Percentiles rank a stretch among this genome's conserved stretches.
These are phyloP conservation scores for Remorina albescens DNA, from an alignment of 2,797 vertebrate species.

Conservation along the genomic window DNA sequence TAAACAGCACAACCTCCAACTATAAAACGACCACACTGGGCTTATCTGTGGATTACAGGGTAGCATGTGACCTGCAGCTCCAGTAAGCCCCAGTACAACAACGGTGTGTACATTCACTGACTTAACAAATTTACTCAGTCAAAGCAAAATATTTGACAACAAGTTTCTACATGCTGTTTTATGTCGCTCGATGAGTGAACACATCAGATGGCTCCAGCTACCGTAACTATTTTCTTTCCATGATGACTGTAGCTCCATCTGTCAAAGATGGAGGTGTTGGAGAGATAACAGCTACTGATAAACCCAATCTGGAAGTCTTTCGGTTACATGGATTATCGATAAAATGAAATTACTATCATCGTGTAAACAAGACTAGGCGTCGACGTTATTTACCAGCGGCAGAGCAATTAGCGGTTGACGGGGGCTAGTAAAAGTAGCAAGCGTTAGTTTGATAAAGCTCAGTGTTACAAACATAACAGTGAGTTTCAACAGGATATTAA, in stretches of 20 bases:
- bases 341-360: neutral
- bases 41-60: constrained; percentile 78
- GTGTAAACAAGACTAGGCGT: too few relatives aligned
- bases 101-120: neutral
- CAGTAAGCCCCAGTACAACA: constrained; percentile 40
- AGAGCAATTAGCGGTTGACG: neutral
- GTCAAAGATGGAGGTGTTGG: constrained; percentile 20
- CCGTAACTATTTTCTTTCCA: neutral
- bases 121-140: neutral
- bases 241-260: constrained; percentile 15
- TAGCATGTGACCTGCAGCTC: constrained; percentile 74
- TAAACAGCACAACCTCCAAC: constrained; percentile 13
- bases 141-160: neutral
- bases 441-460: neutral
- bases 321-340: neutral
- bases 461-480: fast-evolving
- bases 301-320: neutral
- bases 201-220: neutral
- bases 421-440: constrained; percentile 11
- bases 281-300: neutral
- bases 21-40: constrained; percentile 58
- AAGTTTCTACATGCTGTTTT: neutral
- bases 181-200: neutral
- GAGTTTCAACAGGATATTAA: neutral
- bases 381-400: neutral